phyloP scores from a whole-genome alignment of 2,113 vertebrate genomes.

The Aegithalos caudatus region DNA sequence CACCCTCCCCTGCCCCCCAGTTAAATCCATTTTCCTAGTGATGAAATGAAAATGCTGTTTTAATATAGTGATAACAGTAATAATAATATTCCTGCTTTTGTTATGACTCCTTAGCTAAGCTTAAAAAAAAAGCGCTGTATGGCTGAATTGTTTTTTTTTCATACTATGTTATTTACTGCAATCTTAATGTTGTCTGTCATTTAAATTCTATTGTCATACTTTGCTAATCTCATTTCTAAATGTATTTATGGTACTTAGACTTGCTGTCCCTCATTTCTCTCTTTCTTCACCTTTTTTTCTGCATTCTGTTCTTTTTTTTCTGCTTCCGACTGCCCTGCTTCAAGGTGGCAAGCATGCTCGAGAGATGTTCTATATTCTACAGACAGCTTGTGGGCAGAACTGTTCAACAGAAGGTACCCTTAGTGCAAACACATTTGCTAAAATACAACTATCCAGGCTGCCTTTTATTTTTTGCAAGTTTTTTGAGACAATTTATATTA shows the following conservation, averaged over 20 bases:
- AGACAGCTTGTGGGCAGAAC: constrained; percentile 98
- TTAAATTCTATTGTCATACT: constrained; percentile 82
- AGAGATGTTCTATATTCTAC: constrained; percentile 99
- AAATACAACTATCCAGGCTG: constrained; percentile 77
- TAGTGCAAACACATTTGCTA: constrained; percentile 80
- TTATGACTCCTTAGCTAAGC: constrained; percentile 76
- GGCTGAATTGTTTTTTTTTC: constrained; percentile 75
- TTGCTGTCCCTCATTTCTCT: constrained; percentile 83
- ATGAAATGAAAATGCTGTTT: constrained; percentile 55
- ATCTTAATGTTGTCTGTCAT: constrained; percentile 81
- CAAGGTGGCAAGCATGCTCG: constrained; percentile 97
- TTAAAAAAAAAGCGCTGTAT: constrained; percentile 75
- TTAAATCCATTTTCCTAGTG: constrained; percentile 25
- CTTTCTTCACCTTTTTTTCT: constrained; percentile 82
- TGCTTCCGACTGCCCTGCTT: constrained; percentile 87
- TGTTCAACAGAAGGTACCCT: constrained; percentile 99
- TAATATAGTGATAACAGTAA: constrained; percentile 48
- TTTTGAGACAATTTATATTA: constrained; percentile 74
- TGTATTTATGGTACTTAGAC: constrained; percentile 83
- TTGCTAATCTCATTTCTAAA: constrained; percentile 84
- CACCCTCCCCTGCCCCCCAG: not conserved
- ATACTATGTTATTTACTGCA: constrained; percentile 78
- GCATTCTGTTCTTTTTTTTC: constrained; percentile 80
- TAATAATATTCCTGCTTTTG: constrained; percentile 70
- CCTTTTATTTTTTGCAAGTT: constrained; percentile 68